These are phyloP conservation scores for Yponomeuta cagnagella DNA, from an alignment of 2,888 invertebrate species.

Conservation along the genomic window DNA sequence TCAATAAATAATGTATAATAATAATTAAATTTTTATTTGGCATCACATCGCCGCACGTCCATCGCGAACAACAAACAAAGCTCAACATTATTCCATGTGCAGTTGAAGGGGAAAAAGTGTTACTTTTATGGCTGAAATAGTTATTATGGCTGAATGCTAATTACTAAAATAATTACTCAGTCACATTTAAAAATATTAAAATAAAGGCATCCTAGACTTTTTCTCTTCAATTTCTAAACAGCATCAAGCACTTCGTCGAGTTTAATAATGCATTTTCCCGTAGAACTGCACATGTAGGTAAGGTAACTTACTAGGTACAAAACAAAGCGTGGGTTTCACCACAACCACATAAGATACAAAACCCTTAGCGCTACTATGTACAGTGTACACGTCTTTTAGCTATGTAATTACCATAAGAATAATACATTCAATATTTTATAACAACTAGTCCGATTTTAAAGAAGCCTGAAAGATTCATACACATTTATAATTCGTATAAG, in stretches of 20 bases:
- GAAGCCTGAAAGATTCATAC: not conserved
- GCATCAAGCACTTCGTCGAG: no score
- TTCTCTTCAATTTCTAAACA: no score
- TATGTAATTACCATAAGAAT: constrained; percentile 4
- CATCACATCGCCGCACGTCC: constrained; percentile 44
- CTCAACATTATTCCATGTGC: constrained; percentile 39
- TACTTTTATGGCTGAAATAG: no score
- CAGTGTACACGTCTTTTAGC: constrained; percentile 26
- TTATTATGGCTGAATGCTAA: no score
- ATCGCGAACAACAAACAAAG: constrained; percentile 54
- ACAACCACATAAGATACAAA: constrained; percentile 27
- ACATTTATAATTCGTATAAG: not conserved
- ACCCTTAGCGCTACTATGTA: constrained; percentile 31
- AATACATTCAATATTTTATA: constrained; percentile 2
- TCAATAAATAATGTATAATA: constrained; percentile 59
- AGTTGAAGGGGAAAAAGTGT: no score
- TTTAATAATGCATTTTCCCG: not conserved
- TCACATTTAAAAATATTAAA: no score
- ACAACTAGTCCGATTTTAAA: not conserved
- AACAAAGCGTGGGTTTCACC: constrained; percentile 15
- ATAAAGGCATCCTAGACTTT: no score
- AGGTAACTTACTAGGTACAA: constrained; percentile 8
- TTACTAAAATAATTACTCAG: no score
- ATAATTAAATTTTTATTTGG: constrained; percentile 36
- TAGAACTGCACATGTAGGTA: constrained; percentile 2